These are phyloP conservation scores for Sinelater perroti DNA, from an alignment of 2,888 invertebrate species.

Conservation along the genomic window DNA sequence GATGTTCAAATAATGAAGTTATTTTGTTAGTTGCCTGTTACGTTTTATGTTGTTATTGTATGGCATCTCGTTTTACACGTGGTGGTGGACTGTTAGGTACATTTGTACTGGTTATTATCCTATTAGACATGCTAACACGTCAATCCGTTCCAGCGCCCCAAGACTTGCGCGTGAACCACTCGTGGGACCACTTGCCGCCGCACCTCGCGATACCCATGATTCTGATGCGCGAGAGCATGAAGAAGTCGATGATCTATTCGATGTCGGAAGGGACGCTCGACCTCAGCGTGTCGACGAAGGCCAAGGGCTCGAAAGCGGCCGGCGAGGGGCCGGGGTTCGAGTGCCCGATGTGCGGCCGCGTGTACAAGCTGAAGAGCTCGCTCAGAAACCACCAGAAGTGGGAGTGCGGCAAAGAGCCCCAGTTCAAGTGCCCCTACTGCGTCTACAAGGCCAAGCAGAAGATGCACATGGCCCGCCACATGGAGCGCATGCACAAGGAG, in stretches of 20 bases:
- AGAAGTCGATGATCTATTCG: slow-evolving; percentile 56
- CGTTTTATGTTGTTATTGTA: too few species aligned
- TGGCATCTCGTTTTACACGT: too few species aligned
- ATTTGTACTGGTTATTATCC: too few species aligned
- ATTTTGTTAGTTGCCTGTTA: too few species aligned
- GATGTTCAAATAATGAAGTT: too few species aligned
- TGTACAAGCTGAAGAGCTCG: slow-evolving; percentile 87
- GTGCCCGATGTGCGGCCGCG: slow-evolving; percentile 83
- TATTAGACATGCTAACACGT: slow-evolving; percentile 6
- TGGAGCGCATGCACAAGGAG: slow-evolving; percentile 81
- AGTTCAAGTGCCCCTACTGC: slow-evolving; percentile 83
- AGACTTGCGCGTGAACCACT: slow-evolving; percentile 76
- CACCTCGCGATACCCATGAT: slow-evolving; percentile 77
- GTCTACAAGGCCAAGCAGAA: slow-evolving; percentile 85
- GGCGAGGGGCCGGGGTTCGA: slow-evolving; percentile 67
- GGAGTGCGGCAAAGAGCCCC: slow-evolving; percentile 87
- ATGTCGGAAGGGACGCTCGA: slow-evolving; percentile 43
- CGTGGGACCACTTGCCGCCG: slow-evolving; percentile 79
- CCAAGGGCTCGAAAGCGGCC: slow-evolving; percentile 23
- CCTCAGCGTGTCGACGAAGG: slow-evolving; percentile 45
- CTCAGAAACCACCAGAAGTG: slow-evolving; percentile 84
- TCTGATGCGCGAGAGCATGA: slow-evolving; percentile 65
- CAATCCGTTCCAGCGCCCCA: slow-evolving; percentile 63
- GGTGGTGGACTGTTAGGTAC: too few species aligned
- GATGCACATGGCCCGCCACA: slow-evolving; percentile 84